phyloP scores from a whole-genome alignment of 2,888 invertebrate genomes.

The Beris morrisii region DNA sequence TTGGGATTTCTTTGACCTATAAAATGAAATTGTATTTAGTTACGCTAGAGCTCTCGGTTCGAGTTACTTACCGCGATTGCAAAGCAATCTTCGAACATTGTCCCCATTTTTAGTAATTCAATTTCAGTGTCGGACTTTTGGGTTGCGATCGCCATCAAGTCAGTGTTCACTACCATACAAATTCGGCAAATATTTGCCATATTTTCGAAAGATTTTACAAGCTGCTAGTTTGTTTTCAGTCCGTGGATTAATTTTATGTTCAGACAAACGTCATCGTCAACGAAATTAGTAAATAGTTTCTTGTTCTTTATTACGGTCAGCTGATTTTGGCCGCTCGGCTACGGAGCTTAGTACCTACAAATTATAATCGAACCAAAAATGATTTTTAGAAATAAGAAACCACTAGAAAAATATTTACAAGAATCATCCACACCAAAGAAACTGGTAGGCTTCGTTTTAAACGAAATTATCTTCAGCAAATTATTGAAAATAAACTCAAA shows the following conservation, averaged over 20 bases:
- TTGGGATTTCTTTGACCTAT: conserved; percentile 13
- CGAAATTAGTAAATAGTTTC: too few species aligned
- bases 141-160: background rate
- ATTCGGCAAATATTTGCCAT: conserved; percentile 21
- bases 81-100: conserved; percentile 26
- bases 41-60: background rate
- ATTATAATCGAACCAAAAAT: too few species aligned
- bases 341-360: too few species aligned
- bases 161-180: conserved; percentile 9
- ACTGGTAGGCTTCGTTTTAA: background rate
- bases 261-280: too few species aligned
- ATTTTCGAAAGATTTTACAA: too few species aligned
- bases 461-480: background rate
- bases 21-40: background rate
- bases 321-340: too few species aligned
- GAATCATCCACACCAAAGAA: background rate
- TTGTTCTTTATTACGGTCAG: too few species aligned
- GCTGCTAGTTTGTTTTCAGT: too few species aligned
- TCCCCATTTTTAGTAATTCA: conserved; percentile 15
- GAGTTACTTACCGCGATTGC: conserved; percentile 9
- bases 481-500: background rate
- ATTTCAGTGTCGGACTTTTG: background rate
- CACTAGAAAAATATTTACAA: too few species aligned
- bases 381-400: too few species aligned
- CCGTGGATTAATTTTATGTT: too few species aligned